These are phyloP conservation scores for Australoheros scitulus DNA, from an alignment of 2,113 vertebrate genomes.

Conservation along the genomic window DNA sequence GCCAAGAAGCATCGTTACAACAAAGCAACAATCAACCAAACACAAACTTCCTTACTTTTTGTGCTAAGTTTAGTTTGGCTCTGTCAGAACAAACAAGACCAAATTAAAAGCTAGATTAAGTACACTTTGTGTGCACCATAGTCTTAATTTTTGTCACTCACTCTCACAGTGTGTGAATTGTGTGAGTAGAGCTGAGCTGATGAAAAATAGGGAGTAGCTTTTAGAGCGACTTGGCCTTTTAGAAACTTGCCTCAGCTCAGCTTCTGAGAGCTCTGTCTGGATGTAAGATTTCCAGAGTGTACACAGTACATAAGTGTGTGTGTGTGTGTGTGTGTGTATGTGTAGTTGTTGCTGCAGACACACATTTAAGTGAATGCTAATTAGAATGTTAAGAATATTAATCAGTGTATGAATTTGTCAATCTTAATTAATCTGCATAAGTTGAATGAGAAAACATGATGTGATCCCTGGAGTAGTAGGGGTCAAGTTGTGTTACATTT, in stretches of 20 bases:
- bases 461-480: not conserved
- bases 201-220: constrained; percentile 32
- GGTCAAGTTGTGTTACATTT: not conserved
- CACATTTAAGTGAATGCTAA: not conserved
- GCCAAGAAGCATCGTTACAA: too few relatives aligned
- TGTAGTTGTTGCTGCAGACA: not conserved
- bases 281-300: constrained; percentile 15
- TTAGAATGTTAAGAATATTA: constrained; percentile 8
- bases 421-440: not conserved
- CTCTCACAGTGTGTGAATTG: not conserved
- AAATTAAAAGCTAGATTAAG: not conserved
- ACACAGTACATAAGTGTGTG: not conserved
- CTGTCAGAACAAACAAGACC: not conserved
- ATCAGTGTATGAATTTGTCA: not conserved
- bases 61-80: not conserved
- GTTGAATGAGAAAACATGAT: not conserved
- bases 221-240: constrained; percentile 38
- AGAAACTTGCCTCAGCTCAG: constrained; percentile 27
- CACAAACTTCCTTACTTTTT: too few relatives aligned
- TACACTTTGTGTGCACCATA: not conserved
- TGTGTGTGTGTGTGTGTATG: not conserved
- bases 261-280: constrained; percentile 42
- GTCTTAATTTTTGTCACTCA: not conserved
- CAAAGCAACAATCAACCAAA: too few relatives aligned
- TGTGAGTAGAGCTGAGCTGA: constrained; percentile 32